Base-by-base conservation (phyloP, 2,113 vertebrate species). In the Oplegnathus fasciatus region DNA sequence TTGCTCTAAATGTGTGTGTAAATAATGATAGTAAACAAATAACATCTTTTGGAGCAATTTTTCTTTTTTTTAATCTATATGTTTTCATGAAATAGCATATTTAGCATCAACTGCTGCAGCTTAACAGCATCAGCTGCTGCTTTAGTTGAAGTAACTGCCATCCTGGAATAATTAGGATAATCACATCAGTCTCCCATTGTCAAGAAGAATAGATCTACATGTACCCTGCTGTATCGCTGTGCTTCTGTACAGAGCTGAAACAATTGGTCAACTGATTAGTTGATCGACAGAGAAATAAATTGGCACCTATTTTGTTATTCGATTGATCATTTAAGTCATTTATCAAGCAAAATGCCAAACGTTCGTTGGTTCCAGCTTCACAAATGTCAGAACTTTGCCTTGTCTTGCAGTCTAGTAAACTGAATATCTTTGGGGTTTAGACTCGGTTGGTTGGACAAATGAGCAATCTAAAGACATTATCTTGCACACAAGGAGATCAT, bases 181-280 rank as follows among this genome's bases (percentile, higher is more conserved):
- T 77, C 10, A 37, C 67, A 67, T 42, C 57, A 62, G 44, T 46
- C 32, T 68, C 54, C 44, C 22, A 44, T 32, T 73, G 67, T 34
- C 46, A 58, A 40, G 54, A 76, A 46, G 40, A 77, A 67, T 60
- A 77, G 44, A 62, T 73, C 30, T n/a, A 18, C 14, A 62, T 68
- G n/a, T 24, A 37, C 4, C 48, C 20, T n/a, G n/a, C 24, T 54
- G 26, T 48, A 24, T 22, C 1, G 1, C 46, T 22, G 42, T 7
- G 28, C 17, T 32, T 58, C 18, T 57, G 20, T 28, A 15, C 22
- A 64, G 62, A 67, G n/a, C n/a, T 46, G 7, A 67, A 26, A 66
- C 24, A 11, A 24, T 34, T 66, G 46, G 72, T 68, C 10, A 69
- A 54, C 64, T 32, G 14, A 74, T 72, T 73, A 20, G 9, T 54